Evolutionary conservation across 2,888 invertebrate genomes (phyloP), one percentile per base, ranked within the genome.

Genomic region (Coleophora flavipennella): DNA sequence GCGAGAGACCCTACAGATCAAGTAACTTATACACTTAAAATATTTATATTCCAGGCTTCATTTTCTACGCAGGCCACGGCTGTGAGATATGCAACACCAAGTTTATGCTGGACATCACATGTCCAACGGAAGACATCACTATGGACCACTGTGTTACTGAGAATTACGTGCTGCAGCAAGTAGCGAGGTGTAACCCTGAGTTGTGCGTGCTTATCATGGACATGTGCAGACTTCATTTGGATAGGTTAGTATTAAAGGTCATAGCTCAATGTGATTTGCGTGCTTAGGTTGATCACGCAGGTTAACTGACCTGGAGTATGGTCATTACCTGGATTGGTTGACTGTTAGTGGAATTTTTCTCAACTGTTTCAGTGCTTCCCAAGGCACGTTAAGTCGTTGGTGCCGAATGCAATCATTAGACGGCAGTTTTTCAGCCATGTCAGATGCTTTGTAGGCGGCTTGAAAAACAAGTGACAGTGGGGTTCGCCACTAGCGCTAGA

Each of bases 1-100:
- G 7, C 11, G 11, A n/a, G 9, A 6, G 6, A 7, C 31, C 11
- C 31, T 6, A 13, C 12, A 33, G 4, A 13, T 6, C n/a, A 33
- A 35, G 29, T 9, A 13, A 13, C 13, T 14, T 28, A 9, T 33
- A 28, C 36, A n/a, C n/a, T n/a, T n/a, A n/a, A n/a, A n/a, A 8
- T 31, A 25, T 36, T 13, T 33, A n/a, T n/a, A n/a, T 75, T 67
- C 39, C 70, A 84, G 87, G 77, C 47, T 71, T 87, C 28, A 69
- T 87, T 42, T 87, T 85, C 53, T 88, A 85, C 45, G 87, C 83
- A 11, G 88, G 88, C 2, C 88, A 88, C 51, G 88, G 87, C 7
- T 87, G 86, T 53, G 78, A 86, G 49, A 49, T 85, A 3, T 68
- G 72, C 41, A 83, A 83, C 37, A 80, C 79, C 11, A 86, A 83